Evolutionary conservation across 2,888 invertebrate species (phyloP), one percentile per base, ranked within the genome.

Genomic region (Anthophora plumipes): DNA sequence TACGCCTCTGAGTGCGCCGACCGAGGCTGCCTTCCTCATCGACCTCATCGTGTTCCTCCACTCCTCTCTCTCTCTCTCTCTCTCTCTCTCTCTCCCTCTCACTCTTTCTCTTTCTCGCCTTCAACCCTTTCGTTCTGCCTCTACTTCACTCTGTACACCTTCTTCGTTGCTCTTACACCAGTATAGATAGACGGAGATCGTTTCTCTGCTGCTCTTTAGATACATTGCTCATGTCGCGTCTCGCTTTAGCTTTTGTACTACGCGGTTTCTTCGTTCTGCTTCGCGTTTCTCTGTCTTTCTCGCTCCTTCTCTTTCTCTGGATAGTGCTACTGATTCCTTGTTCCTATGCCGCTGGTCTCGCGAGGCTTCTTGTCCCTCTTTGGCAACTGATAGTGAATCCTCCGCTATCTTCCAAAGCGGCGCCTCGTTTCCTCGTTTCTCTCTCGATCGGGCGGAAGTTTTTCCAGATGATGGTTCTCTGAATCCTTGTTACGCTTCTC

Each of bases 1-100:
- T 87, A 88, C 91, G 90, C 89, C 90, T 89, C 86, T 89, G 83
- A 83, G 88, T 86, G 77, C 84, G 84, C 85, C 88, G 86, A 82
- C 84, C 84, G 80, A 74, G 78, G 86, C 84, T 50, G 87, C 84
- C 84, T 87, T 87, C 86, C 87, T 88, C 86, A 82, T 85, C 88
- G 84, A 79, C 79, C 79, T 79, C 70, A 64, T 39, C 77, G 77
- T 48, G 67, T 64, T 72, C 78, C 82, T 71, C 69, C 81, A 57
- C 67, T 37, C 55, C 61, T 64, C 59, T 22, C 54, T 43, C 52
- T 41, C 20, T 48, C 61, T 37, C 31, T 54, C 69, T 59, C 54
- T 66, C 4, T 61, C 31, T 5, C 55, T 50, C 59, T 37, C n/a
- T 67, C 12, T 17, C 43, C 61, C 72, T 55, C 64, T 59, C 66